These are phyloP conservation scores for Apomyelois bistriatella DNA, from an alignment of 2,888 invertebrate species.

Conservation along the genomic window DNA sequence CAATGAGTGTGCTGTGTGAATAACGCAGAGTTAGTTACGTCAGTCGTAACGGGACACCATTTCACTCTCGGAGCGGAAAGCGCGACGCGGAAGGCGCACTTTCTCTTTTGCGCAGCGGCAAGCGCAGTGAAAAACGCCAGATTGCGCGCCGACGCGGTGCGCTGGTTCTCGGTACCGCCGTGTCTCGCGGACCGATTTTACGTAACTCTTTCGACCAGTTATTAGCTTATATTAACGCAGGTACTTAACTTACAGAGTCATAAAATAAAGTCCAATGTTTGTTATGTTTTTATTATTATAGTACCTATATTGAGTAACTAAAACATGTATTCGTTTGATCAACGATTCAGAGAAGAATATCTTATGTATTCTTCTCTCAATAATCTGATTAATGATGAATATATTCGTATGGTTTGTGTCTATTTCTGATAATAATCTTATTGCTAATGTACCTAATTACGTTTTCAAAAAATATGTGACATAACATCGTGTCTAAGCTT, in stretches of 20 bases:
- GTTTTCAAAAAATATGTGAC: neutral
- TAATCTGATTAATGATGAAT: no score
- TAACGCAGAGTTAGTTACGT: constrained; percentile 57
- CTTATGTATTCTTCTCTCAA: no score
- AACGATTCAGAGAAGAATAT: no score
- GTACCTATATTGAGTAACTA: no score
- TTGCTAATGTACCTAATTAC: no score
- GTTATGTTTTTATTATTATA: no score
- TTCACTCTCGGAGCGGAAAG: constrained; percentile 77
- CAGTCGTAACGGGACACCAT: constrained; percentile 74
- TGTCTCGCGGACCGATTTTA: constrained; percentile 30
- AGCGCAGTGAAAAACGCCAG: constrained; percentile 42
- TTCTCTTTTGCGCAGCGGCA: constrained; percentile 71
- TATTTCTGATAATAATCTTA: no score
- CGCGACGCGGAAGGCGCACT: constrained; percentile 75
- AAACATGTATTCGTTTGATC: no score
- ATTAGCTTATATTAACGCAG: neutral
- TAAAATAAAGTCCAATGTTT: no score
- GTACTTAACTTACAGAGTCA: neutral
- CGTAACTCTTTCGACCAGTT: constrained; percentile 14
- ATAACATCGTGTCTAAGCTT: constrained; percentile 4
- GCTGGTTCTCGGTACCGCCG: constrained; percentile 24
- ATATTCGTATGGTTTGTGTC: no score
- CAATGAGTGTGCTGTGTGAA: constrained; percentile 24
- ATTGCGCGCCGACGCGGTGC: constrained; percentile 33